Conservation (phyloP, 1,140 invertebrate genomes). For the Panagrolaimus sp. region DNA sequence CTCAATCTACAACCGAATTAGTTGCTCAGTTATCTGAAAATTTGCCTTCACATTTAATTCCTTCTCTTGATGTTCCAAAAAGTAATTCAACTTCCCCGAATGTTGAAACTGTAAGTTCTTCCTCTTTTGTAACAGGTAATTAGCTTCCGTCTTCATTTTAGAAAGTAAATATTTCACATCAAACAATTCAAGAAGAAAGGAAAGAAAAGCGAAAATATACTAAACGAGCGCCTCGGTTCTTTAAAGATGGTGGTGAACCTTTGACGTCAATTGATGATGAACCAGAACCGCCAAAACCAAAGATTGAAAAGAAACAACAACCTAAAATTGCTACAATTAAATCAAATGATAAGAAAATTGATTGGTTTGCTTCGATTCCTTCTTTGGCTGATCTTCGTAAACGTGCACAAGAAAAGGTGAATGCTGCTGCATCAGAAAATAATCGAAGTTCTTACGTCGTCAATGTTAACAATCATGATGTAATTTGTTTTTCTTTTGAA, state of each 20-base stretch:
- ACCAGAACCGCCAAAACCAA: neutral
- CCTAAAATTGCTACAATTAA: neutral
- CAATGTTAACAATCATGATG: neutral
- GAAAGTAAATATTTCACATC: neutral
- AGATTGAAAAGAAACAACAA: neutral
- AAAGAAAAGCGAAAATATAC: slow-evolving; percentile 2
- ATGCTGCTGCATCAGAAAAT: neutral
- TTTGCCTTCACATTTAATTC: neutral
- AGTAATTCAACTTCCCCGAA: slow-evolving; percentile 12
- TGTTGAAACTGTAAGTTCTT: neutral
- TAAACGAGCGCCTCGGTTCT: neutral
- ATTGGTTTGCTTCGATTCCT: neutral
- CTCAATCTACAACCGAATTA: slow-evolving; percentile 10
- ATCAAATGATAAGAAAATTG: slow-evolving; percentile 3
- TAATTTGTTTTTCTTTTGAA: neutral
- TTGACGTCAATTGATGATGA: neutral
- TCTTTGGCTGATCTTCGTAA: neutral
- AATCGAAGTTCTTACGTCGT: neutral
- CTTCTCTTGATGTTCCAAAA: neutral
- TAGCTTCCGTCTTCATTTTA: neutral
- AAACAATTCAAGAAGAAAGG: neutral
- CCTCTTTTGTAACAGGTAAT: neutral
- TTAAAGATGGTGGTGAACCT: slow-evolving; percentile 1
- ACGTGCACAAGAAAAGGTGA: neutral
- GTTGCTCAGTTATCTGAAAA: neutral